Evolutionary conservation across 2,888 invertebrate species (phyloP).

Genomic region (Scrobipalpa costella): DNA sequence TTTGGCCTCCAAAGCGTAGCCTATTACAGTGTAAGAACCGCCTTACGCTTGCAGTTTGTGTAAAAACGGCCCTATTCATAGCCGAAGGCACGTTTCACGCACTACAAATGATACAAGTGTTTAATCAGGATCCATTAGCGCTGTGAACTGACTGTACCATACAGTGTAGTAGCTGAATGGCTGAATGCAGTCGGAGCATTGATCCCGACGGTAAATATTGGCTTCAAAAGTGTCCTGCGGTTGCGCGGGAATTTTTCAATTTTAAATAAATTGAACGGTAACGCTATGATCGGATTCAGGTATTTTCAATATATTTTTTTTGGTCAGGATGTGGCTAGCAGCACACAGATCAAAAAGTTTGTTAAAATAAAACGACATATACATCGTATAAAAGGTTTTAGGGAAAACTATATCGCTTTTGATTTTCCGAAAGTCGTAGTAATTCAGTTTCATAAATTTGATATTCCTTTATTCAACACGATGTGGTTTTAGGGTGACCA

Average conservation of each 20-base stretch:
- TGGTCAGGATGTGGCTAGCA: neutral
- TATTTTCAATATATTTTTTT: neutral
- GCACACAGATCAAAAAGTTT: neutral
- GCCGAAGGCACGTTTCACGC: neutral
- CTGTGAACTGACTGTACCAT: neutral
- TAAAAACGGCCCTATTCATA: neutral
- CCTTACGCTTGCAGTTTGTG: neutral
- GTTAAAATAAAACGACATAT: neutral
- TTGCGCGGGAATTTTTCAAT: neutral
- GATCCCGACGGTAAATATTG: neutral
- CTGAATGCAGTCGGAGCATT: neutral
- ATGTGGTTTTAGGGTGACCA: no score
- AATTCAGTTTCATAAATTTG: no score
- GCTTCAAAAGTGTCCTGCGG: neutral
- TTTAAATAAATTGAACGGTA: neutral
- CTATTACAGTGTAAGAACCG: neutral
- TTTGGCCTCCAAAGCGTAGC: no score
- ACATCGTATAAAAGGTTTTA: no score
- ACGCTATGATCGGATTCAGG: neutral
- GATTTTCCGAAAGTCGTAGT: no score
- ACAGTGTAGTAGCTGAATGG: neutral
- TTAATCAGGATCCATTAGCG: constrained; percentile 9
- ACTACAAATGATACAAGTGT: constrained; percentile 1
- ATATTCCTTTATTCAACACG: no score
- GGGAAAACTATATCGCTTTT: no score